Evolutionary conservation across 2,797 vertebrate genomes (phyloP).

Genomic region (Gambelia wislizenii): DNA sequence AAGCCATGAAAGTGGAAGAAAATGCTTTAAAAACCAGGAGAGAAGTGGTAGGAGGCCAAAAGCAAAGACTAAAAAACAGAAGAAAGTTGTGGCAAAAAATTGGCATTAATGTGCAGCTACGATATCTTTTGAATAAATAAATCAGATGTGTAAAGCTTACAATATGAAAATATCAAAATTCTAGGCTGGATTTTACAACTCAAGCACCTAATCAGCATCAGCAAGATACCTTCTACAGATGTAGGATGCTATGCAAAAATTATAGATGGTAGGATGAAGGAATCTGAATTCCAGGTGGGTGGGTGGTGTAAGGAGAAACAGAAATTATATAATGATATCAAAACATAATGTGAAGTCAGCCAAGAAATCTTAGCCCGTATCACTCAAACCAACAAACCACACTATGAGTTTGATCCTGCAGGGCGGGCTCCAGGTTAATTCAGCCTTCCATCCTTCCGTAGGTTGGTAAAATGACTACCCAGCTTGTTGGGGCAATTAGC

Average conservation of each 20-base stretch:
- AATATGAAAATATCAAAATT: not conserved
- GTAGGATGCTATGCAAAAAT: not conserved
- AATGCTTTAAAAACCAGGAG: not conserved
- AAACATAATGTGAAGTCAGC: conserved; percentile 4
- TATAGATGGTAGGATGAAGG: not conserved
- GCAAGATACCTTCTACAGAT: not conserved
- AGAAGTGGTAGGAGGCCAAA: not conserved
- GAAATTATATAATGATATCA: not conserved
- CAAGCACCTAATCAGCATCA: not conserved
- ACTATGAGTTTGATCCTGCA: too few relatives aligned
- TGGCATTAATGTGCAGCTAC: not conserved
- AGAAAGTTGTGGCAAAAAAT: not conserved
- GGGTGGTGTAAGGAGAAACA: not conserved
- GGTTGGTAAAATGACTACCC: too few relatives aligned
- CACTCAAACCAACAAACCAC: not conserved
- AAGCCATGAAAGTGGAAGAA: not conserved
- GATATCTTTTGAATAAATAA: not conserved
- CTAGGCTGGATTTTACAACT: not conserved
- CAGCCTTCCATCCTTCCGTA: too few relatives aligned
- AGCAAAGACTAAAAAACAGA: not conserved
- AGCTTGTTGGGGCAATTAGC: too few relatives aligned
- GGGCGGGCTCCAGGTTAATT: too few relatives aligned
- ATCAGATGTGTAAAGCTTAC: not conserved
- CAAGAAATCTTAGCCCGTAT: not conserved
- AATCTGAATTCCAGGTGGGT: not conserved